Base-by-base conservation (phyloP, 2,113 vertebrate genomes). In the Scomber japonicus region DNA sequence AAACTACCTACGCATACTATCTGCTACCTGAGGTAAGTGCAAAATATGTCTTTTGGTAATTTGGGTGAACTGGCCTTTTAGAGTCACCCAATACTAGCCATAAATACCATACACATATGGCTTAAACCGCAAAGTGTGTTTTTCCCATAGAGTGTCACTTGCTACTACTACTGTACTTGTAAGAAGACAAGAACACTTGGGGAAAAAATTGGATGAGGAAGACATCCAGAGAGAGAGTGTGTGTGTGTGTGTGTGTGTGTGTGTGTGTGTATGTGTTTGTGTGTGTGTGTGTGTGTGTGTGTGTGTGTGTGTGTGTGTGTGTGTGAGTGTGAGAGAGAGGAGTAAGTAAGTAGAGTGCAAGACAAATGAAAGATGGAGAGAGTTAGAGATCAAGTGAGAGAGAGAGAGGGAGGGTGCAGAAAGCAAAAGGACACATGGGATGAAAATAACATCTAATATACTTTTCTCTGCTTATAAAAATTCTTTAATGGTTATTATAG, bases 401-500 rank as follows among this genome's bases (percentile, higher is more conserved):
- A 62, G 16, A 31, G 16, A 54, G 44, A 30, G 31, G 24, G 3
- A 11, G 13, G 40, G 64, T 57, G 46, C 48, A 44, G 40, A 60
- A 81, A 63, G 50, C 69, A 56, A 19, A 68, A 78, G 70, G 70
- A 49, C 50, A 70, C 17, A 35, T 14, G 46, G 31, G 51, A 27
- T 78, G 8, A 5, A 67, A 61, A 62, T 35, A 62, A 55, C 63
- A 45, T 55, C 40, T 45, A 6, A 40, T 51, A 40, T 51, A 49
- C 31, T 15, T 66, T 48, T 48, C 57, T 49, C 15, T 65, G 24
- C 53, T 71, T 56, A 46, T 75, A 21, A 60, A 16, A 45, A 14
- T 17, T 27, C 9, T 70, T 27, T 30, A 85, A 49, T 60, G 27
- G 2, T 57, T 49, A 17, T 78, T n/a, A 48, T 50, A 63, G 24